Percentiles rank a stretch among this genome's conserved stretches.
These are phyloP conservation scores for Globicephala melas DNA, from an alignment of 2,113 vertebrate species.

Conservation along the genomic window DNA sequence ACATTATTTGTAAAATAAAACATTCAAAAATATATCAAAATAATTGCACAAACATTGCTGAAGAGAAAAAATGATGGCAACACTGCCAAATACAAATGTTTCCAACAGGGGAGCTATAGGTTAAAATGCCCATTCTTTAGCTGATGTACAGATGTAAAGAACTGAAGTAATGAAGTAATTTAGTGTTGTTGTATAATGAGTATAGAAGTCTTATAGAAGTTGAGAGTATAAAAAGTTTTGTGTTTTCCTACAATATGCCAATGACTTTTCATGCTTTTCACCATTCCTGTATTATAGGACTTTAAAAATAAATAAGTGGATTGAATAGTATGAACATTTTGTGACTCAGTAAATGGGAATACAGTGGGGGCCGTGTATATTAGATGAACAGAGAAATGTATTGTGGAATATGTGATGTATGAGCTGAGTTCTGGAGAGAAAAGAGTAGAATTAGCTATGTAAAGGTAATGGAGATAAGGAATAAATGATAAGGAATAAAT, in stretches of 20 bases:
- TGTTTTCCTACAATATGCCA: not conserved
- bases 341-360: not conserved
- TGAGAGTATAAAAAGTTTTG: not conserved
- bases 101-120: not conserved
- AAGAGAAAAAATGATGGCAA: not conserved
- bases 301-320: not conserved
- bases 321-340: not conserved
- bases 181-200: not conserved
- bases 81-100: not conserved
- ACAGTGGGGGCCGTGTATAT: not conserved
- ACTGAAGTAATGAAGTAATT: not conserved
- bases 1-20: not conserved
- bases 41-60: not conserved
- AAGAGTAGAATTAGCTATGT: not conserved
- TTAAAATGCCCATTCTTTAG: not conserved
- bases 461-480: not conserved
- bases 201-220: not conserved
- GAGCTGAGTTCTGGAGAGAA: not conserved
- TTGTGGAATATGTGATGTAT: not conserved
- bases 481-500: not conserved
- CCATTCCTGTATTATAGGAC: not conserved
- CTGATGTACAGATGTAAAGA: not conserved
- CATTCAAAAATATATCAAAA: not conserved
- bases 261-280: not conserved
- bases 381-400: not conserved